Evolutionary conservation across 1,140 invertebrate species (phyloP).

Genomic region (Hormaphis cornu): DNA sequence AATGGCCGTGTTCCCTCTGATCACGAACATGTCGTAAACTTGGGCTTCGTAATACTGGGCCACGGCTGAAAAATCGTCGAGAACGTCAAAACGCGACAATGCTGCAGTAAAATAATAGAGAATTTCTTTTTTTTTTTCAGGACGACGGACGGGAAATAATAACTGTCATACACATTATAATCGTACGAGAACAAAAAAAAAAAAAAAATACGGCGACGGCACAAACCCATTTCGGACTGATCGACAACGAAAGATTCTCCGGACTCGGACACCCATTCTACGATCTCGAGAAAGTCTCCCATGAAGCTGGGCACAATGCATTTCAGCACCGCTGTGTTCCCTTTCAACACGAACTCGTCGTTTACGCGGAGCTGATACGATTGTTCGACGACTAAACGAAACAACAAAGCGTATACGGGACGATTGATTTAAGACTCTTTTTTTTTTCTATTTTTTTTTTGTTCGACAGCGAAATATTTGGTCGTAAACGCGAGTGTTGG

Average conservation of each 20-base stretch:
- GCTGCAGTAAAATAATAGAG: not conserved
- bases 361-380: constrained; percentile 70
- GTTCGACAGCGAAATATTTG: too few relatives aligned
- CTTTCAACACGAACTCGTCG: constrained; percentile 75
- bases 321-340: constrained; percentile 76
- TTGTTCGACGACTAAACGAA: constrained; percentile 63
- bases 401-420: not conserved
- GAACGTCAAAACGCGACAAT: not conserved
- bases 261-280: constrained; percentile 59
- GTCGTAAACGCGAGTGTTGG: too few relatives aligned
- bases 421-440: not conserved
- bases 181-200: too few relatives aligned
- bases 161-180: not conserved
- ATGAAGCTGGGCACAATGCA: constrained; percentile 81
- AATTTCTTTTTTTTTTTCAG: not conserved
- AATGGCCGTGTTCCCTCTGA: constrained; percentile 77
- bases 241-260: constrained; percentile 27
- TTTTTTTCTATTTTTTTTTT: too few relatives aligned
- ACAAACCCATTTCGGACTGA: constrained; percentile 20
- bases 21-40: constrained; percentile 83
- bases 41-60: constrained; percentile 83
- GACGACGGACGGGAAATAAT: not conserved
- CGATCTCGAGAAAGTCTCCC: constrained; percentile 72
- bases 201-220: not conserved
- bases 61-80: constrained; percentile 60